Evolutionary conservation across 2,888 invertebrate species (phyloP).

Genomic region (Papilio elwesi): DNA sequence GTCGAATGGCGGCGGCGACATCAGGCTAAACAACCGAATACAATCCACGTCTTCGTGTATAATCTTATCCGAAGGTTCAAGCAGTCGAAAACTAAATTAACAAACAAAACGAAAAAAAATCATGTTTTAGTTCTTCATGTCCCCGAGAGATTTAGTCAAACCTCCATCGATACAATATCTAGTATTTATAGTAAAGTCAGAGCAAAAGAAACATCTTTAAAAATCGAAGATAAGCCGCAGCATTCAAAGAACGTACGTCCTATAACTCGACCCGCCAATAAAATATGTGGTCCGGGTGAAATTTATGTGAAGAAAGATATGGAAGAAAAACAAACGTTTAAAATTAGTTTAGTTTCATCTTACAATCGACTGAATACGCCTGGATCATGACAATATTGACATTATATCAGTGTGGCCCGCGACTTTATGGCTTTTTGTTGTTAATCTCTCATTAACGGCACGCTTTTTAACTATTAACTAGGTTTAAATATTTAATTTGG

Average conservation of each 20-base stretch:
- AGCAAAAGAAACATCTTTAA: conserved; percentile 21
- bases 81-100: conserved; percentile 46
- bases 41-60: conserved; percentile 52
- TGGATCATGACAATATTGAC: background rate
- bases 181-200: conserved; percentile 11
- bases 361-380: background rate
- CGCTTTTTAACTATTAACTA: too few species aligned
- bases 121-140: conserved; percentile 55
- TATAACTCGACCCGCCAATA: conserved; percentile 39
- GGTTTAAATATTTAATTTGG: too few species aligned
- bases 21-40: conserved; percentile 46
- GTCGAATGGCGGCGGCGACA: conserved; percentile 47
- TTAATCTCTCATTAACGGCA: too few species aligned
- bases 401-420: too few species aligned
- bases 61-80: conserved; percentile 55
- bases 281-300: conserved; percentile 38
- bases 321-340: background rate
- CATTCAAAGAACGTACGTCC: conserved; percentile 42
- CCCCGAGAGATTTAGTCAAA: conserved; percentile 29
- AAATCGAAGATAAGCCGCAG: conserved; percentile 45
- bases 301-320: conserved; percentile 44
- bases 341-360: conserved; percentile 13
- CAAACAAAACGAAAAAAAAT: conserved; percentile 49
- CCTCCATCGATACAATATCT: conserved; percentile 21
- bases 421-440: too few species aligned